Base-by-base conservation (phyloP, 2,888 invertebrate species). In the Julus scanicus region DNA sequence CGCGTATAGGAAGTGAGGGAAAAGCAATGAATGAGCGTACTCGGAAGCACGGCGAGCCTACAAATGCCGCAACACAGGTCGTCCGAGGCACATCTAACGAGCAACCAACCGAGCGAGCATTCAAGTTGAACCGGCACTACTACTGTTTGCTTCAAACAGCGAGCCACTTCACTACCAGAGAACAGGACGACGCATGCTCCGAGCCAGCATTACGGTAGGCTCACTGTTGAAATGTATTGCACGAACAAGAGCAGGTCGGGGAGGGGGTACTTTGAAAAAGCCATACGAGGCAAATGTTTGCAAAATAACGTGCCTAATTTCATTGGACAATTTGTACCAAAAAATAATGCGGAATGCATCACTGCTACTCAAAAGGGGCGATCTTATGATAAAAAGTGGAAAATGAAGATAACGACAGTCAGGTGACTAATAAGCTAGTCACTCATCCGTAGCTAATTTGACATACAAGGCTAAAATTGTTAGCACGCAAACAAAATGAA, bases 1-100 rank as follows among this genome's bases (percentile, higher is more conserved):
- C 53, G 15, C 71, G 20, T 20, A 71, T n/a, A n/a, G 63, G 63
- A 53, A 53, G 53, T 53, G 63, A 20, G 71, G 20, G 71, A 4
- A 71, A 20, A 71, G 71, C 71, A n/a, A 20, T 71, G 71, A n/a
- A 63, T n/a, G 63, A 63, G 63, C n/a, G 63, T n/a, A 63, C 63
- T 63, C n/a, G 63, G 63, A 63, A 15, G 63, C 63, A 63, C 63
- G 63, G 11, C 63, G 63, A n/a, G 63, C n/a, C n/a, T 63, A n/a
- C 63, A 71, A 20, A 71, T 71, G 71, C 71, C n/a, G 71, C 71
- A 71, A 71, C 71, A 71, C 71, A 71, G 71, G 71, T 71, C 71
- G 71, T 71, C 71, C 71, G 71, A 71, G 71, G 71, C 71, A 71
- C 71, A 5, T 20, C 71, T 71, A 71, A 71, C 71, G 63, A 53